phyloP scores from a whole-genome alignment of 2,797 vertebrate genomes.

The Sphaeramia orbicularis region DNA sequence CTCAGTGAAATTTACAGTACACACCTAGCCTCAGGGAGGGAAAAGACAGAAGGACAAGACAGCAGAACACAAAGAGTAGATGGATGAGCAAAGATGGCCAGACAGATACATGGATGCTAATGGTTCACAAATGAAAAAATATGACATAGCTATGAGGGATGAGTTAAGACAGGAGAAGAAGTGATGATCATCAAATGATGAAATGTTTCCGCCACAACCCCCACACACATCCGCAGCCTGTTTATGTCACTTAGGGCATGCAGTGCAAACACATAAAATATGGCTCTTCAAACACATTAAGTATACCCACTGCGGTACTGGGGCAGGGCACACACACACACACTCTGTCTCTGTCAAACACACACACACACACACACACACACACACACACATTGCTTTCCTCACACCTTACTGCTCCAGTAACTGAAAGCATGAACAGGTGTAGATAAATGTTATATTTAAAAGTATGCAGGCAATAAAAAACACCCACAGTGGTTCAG shows the following conservation, averaged over 20 bases:
- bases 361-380: no score
- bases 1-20: constrained; percentile 42
- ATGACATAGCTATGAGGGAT: constrained; percentile 18
- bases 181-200: constrained; percentile 62
- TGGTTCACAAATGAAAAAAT: constrained; percentile 23
- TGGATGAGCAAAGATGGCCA: constrained; percentile 20
- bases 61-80: constrained; percentile 2
- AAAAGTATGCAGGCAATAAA: constrained; percentile 1
- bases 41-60: constrained; percentile 10
- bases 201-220: constrained; percentile 55
- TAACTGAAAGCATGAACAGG: background rate
- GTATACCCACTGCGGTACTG: constrained; percentile 28
- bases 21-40: constrained; percentile 27
- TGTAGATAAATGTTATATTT: constrained; percentile 22
- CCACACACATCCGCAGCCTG: constrained; percentile 49
- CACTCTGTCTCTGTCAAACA: constrained; percentile 21
- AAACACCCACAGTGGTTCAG: no score
- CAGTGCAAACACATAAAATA: constrained; percentile 51
- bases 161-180: constrained; percentile 39
- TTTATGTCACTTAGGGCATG: constrained; percentile 61
- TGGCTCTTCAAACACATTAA: constrained; percentile 48
- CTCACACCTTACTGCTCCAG: constrained; percentile 17
- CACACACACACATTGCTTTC: constrained; percentile 15
- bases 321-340: constrained; percentile 18
- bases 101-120: constrained; percentile 31